Base-by-base conservation (phyloP, 2,888 invertebrate genomes). In the Lasioglossum pauxillum region DNA sequence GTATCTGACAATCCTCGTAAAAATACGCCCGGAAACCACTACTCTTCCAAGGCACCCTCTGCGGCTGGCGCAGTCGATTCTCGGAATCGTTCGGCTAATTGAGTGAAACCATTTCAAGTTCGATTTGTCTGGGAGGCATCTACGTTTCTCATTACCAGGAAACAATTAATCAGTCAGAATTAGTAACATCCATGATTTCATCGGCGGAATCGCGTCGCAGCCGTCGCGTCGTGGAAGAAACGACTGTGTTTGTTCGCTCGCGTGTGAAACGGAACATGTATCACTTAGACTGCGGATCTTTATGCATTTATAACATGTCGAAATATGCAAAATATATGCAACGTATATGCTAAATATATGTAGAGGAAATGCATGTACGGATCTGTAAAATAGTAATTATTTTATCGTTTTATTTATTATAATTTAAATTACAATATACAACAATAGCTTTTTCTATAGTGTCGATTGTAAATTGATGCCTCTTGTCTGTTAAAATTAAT, bases 71-170 rank as follows among this genome's bases (percentile, higher is more conserved):
- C 16, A 31, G 31, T 64, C 31, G 64, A 31, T 64, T 64, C 60
- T 64, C 14, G 31, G 69, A 12, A 38, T 69, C 69, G 38, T 41
- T 10, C 23, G 69, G 19, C 38, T 69, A 69, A 69, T 69, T 12
- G 38, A 35, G 69, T 12, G 69, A 69, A 41, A 69, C 69, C 38
- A n/a, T 38, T 69, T 41, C 23, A 69, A 41, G 41, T 69, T 69
- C 69, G 38, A 72, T 69, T 38, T 38, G 38, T 69, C 69, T n/a
- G 35, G 38, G n/a, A 41, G 69, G 41, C 38, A n/a, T 69, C 38
- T n/a, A 41, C 23, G 69, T 41, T 12, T n/a, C 69, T 69, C 69
- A 41, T 38, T 69, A 38, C 69, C 69, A 38, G 69, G 69, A 69
- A 69, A 38, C 69, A 69, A 69, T 41, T 41, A 69, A 38, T 69